phyloP scores from a whole-genome alignment of 1,140 invertebrate genomes.

The Zaprionus tsacasi region DNA sequence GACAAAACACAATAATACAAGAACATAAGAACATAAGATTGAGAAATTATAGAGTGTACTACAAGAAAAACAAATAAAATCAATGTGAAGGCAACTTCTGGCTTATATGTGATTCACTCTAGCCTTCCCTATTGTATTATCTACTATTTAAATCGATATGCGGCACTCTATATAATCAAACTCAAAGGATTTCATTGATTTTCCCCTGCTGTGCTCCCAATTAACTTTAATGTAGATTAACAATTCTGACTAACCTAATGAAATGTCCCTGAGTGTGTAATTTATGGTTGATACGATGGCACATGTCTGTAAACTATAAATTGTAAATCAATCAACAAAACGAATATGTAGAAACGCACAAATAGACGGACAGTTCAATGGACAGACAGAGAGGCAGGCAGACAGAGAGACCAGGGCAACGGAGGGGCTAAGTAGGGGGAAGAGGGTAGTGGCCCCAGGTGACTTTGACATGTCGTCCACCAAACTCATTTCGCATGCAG shows the following conservation, averaged over 20 bases:
- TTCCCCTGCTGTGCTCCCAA: not conserved
- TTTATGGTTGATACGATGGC: slow-evolving; percentile 40
- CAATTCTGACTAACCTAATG: slow-evolving; percentile 21
- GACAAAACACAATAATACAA: slow-evolving; percentile 7
- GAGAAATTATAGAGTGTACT: not conserved
- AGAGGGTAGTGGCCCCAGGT: not conserved
- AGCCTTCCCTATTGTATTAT: not conserved
- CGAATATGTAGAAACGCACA: slow-evolving; percentile 10
- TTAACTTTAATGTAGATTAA: slow-evolving; percentile 18
- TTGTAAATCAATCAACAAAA: slow-evolving; percentile 74
- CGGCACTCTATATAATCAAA: not conserved
- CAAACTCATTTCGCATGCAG: slow-evolving; percentile 40
- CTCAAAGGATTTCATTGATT: slow-evolving; percentile 8
- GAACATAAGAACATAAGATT: not conserved
- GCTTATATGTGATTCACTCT: not conserved
- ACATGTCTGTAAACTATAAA: slow-evolving; percentile 31
- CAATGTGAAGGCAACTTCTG: too few species aligned
- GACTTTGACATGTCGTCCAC: slow-evolving; percentile 14
- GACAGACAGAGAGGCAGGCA: slow-evolving; percentile 3
- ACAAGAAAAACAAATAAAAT: not conserved
- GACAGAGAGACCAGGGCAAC: too few species aligned
- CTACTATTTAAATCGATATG: too few species aligned
- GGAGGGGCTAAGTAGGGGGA: not conserved
- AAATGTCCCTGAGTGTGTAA: slow-evolving; percentile 32
- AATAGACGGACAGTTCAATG: slow-evolving; percentile 15